Conservation (phyloP, 2,888 invertebrate species). For the Chrysopilus asiliformis region DNA sequence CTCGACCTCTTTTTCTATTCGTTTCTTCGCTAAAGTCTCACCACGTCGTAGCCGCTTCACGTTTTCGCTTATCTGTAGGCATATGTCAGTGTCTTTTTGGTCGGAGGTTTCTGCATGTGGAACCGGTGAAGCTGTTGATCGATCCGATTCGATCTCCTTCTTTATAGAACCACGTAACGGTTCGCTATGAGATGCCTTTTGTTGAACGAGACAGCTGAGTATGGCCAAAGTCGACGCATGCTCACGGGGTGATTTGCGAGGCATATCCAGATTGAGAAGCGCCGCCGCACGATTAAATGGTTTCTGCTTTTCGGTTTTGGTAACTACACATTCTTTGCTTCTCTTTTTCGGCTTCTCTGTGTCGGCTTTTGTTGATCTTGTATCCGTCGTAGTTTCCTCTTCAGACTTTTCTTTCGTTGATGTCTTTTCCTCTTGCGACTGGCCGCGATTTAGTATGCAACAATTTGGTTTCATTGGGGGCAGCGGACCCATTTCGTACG, state of each 20-base stretch:
- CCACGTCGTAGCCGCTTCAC: conserved; percentile 33
- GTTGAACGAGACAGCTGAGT: conserved; percentile 50
- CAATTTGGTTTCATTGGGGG: conserved; percentile 44
- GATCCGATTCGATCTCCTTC: not conserved
- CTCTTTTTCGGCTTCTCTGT: conserved; percentile 8
- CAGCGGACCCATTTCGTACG: conserved; percentile 59
- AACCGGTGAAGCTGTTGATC: not conserved
- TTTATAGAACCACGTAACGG: conserved; percentile 5
- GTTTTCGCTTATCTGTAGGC: conserved; percentile 33
- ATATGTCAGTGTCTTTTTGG: conserved; percentile 18
- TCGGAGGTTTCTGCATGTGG: conserved; percentile 5
- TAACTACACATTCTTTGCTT: conserved; percentile 21
- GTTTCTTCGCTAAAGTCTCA: conserved; percentile 18
- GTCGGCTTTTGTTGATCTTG: conserved; percentile 17
- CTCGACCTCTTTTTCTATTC: not conserved
- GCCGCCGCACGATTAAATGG: conserved; percentile 13
- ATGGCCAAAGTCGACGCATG: conserved; percentile 80
- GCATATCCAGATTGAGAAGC: conserved; percentile 31
- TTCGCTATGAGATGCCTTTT: conserved; percentile 24
- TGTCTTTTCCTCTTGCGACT: conserved; percentile 36
- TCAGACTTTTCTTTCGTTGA: conserved; percentile 25
- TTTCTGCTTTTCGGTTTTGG: conserved; percentile 17
- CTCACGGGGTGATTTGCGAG: conserved; percentile 74
- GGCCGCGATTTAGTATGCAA: conserved; percentile 36
- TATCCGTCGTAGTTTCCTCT: conserved; percentile 21